phyloP scores from a whole-genome alignment of 2,113 vertebrate genomes.

The Calyptomena viridis region DNA sequence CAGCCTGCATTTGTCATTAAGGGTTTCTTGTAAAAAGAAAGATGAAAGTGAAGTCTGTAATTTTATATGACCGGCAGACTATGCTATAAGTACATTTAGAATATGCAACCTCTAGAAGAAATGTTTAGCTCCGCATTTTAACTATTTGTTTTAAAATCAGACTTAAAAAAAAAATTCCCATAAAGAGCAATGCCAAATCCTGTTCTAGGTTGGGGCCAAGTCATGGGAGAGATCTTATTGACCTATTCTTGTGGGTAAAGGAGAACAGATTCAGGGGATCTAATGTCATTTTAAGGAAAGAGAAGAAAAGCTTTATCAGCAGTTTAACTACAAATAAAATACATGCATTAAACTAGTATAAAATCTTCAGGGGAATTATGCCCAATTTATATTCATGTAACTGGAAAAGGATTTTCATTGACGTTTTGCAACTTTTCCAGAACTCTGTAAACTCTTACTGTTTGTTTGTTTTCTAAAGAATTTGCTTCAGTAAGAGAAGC shows the following conservation, averaged over 20 bases:
- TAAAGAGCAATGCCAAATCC: constrained; percentile 2
- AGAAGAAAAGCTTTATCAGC: neutral
- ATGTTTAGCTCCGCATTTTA: constrained; percentile 56
- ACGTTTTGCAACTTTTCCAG: neutral
- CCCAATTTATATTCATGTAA: neutral
- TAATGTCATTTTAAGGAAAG: neutral
- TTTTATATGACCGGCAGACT: constrained; percentile 74
- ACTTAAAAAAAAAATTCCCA: constrained; percentile 12
- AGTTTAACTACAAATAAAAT: neutral
- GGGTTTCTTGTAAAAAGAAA: constrained; percentile 84
- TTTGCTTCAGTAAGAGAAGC: neutral
- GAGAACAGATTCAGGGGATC: neutral
- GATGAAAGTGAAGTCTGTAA: constrained; percentile 84
- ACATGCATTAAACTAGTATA: neutral
- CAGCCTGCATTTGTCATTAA: constrained; percentile 94
- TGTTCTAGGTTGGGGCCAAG: neutral
- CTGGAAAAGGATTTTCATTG: constrained; percentile 20
- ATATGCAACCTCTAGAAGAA: constrained; percentile 68
- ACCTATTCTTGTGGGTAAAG: neutral
- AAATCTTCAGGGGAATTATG: neutral
- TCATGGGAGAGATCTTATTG: neutral
- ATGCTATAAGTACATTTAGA: constrained; percentile 65
- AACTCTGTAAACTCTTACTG: neutral
- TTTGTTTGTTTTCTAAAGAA: constrained; percentile 2
- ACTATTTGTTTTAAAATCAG: constrained; percentile 58